phyloP scores from a whole-genome alignment of 2,888 invertebrate species.

The Callosobruchus maculatus region DNA sequence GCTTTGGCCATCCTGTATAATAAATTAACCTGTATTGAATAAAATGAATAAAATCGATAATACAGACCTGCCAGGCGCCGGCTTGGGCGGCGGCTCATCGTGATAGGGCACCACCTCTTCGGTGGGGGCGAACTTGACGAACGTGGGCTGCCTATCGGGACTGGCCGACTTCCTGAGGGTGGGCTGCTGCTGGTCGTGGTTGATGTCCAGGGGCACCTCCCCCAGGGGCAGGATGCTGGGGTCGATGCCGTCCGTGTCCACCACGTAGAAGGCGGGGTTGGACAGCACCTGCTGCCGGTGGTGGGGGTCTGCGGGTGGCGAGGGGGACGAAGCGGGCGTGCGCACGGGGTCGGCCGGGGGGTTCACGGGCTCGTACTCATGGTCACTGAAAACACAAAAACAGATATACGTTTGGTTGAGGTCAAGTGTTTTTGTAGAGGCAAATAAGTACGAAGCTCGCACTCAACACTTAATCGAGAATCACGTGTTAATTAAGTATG shows the following conservation, averaged over 20 bases:
- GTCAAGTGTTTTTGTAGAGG: no score
- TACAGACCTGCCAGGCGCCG: neutral
- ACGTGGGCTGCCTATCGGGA: neutral
- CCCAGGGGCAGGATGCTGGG: constrained; percentile 2
- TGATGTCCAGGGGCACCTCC: neutral
- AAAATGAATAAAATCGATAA: no score
- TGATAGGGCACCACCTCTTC: neutral
- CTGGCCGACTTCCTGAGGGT: neutral
- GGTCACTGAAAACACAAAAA: constrained; percentile 67
- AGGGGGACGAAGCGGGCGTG: neutral
- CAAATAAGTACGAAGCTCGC: no score
- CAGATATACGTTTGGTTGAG: no score
- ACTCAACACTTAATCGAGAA: no score
- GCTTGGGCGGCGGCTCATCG: neutral
- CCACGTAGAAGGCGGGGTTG: constrained; percentile 45
- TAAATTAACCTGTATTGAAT: no score
- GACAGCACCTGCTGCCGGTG: constrained; percentile 15
- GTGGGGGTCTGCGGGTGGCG: constrained; percentile 56
- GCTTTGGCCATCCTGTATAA: no score
- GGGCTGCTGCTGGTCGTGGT: neutral
- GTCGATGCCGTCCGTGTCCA: constrained; percentile 57
- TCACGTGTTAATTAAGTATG: no score
- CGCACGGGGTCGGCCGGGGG: constrained; percentile 57
- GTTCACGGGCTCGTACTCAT: constrained; percentile 89
- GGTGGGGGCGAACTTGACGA: neutral